These are phyloP conservation scores for Sympetrum striolatum DNA, from an alignment of 2,888 invertebrate species.

Conservation along the genomic window DNA sequence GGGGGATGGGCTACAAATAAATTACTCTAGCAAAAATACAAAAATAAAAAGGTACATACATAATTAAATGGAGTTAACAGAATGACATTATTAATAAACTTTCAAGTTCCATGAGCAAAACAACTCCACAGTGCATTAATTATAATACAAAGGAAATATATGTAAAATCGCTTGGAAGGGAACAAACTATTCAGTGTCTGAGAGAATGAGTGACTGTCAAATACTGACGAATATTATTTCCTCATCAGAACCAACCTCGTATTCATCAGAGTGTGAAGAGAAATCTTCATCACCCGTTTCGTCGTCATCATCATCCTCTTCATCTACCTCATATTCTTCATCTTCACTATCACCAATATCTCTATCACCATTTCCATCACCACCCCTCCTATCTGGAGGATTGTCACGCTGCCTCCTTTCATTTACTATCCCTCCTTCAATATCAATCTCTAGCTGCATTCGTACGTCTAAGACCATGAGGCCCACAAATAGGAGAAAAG, in stretches of 20 bases:
- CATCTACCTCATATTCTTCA: conserved; percentile 6
- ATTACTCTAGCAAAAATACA: too few species aligned
- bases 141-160: too few species aligned
- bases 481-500: conserved; percentile 70
- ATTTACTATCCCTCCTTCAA: conserved; percentile 59
- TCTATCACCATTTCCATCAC: not conserved
- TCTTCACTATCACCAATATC: not conserved
- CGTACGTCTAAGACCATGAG: conserved; percentile 73
- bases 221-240: not conserved
- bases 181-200: not conserved
- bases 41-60: too few species aligned
- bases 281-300: conserved; percentile 1
- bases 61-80: too few species aligned
- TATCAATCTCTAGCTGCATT: conserved; percentile 72
- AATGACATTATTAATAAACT: too few species aligned
- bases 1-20: too few species aligned
- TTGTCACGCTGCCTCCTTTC: not conserved
- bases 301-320: not conserved
- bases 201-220: not conserved
- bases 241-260: conserved; percentile 10
- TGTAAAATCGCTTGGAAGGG: not conserved
- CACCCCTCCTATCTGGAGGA: not conserved
- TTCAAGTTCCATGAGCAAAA: too few species aligned
- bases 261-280: not conserved
- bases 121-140: too few species aligned